These are phyloP conservation scores for Sesia apiformis DNA, from an alignment of 2,888 invertebrate species.

Conservation along the genomic window DNA sequence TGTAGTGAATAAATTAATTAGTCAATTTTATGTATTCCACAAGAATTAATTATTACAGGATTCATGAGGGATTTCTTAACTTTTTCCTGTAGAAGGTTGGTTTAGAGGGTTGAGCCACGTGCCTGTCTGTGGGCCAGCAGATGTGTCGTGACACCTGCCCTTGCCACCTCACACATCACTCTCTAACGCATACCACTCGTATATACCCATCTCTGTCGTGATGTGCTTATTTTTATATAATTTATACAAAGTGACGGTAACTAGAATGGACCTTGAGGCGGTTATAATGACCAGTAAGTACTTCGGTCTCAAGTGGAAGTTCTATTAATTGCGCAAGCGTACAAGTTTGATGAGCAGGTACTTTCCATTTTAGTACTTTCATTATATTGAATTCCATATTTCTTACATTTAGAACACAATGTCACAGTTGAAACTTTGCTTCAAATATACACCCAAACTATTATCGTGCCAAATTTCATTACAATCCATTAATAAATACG, in stretches of 20 bases:
- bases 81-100: conserved; percentile 56
- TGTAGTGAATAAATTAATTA: neutral
- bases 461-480: too few species aligned
- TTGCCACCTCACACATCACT: conserved; percentile 56
- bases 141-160: conserved; percentile 72
- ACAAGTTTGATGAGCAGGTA: neutral
- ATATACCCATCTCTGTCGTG: conserved; percentile 47
- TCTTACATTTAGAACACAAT: too few species aligned
- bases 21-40: neutral
- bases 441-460: too few species aligned
- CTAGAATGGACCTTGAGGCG: conserved; percentile 64
- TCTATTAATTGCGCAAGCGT: conserved; percentile 41
- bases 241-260: conserved; percentile 71
- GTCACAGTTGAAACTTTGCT: too few species aligned
- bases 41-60: neutral
- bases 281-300: conserved; percentile 51
- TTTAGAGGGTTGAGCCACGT: conserved; percentile 68
- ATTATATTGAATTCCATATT: too few species aligned
- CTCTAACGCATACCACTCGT: conserved; percentile 34
- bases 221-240: conserved; percentile 71
- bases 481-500: too few species aligned
- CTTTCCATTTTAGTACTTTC: neutral
- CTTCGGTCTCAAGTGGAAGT: conserved; percentile 8
- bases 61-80: conserved; percentile 36
- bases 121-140: conserved; percentile 59